These are phyloP conservation scores for Albula glossodonta DNA, from an alignment of 2,113 vertebrate species.

Conservation along the genomic window DNA sequence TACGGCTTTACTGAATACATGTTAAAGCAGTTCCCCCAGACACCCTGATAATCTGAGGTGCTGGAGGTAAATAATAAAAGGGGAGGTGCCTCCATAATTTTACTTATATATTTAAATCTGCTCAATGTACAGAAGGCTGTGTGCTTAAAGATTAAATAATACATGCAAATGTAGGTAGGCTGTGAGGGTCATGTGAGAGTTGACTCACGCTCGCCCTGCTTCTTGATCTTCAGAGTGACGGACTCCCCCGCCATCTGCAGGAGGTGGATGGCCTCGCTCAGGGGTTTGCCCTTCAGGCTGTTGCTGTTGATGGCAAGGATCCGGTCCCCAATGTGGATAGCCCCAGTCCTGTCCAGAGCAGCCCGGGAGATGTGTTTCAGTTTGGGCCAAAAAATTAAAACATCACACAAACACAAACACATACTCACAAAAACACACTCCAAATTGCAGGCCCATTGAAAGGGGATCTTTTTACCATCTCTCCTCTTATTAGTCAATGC, in stretches of 20 bases:
- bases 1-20: no score
- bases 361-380: not conserved
- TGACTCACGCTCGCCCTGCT: constrained; percentile 89
- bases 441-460: not conserved
- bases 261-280: constrained; percentile 97
- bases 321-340: constrained; percentile 94
- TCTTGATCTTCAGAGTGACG: constrained; percentile 98
- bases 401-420: no score
- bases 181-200: not conserved
- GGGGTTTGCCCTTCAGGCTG: constrained; percentile 96
- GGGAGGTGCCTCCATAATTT: no score
- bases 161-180: no score
- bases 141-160: no score
- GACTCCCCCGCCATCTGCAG: constrained; percentile 97
- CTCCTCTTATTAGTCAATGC: no score
- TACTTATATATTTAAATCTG: no score
- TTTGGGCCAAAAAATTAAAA: no score
- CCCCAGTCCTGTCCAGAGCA: constrained; percentile 81
- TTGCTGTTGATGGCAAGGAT: constrained; percentile 97
- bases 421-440: not conserved
- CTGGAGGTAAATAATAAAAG: no score
- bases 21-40: no score
- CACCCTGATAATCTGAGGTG: no score
- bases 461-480: not conserved
- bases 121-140: no score